Percentiles rank a stretch among this genome's conserved stretches.
Conservation (phyloP, 2,113 vertebrate genomes). For the Malurus cyaneus region DNA sequence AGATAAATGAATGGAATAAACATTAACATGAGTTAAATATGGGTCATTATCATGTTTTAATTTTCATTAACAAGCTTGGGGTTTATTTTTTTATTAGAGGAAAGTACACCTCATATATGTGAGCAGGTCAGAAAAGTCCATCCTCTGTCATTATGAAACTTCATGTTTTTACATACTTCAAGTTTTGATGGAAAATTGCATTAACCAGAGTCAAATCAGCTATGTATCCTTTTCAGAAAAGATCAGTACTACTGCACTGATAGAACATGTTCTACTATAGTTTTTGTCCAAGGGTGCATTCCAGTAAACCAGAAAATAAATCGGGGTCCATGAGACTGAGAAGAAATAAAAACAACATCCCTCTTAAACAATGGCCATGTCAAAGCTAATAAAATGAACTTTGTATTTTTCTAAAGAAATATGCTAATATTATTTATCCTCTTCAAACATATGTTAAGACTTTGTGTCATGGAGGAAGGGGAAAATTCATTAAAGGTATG, state of each 20-base stretch:
- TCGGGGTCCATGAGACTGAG: neutral
- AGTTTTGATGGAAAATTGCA: neutral
- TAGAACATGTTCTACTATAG: neutral
- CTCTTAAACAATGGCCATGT: neutral
- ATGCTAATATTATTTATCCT: neutral
- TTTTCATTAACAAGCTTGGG: neutral
- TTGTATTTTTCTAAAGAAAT: neutral
- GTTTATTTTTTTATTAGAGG: neutral
- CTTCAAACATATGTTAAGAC: neutral
- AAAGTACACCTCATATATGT: neutral
- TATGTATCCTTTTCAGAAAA: neutral
- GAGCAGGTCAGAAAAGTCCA: neutral
- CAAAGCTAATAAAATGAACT: neutral
- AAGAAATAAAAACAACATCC: neutral
- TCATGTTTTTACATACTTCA: neutral
- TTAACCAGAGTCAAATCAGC: neutral
- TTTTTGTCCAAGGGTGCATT: neutral
- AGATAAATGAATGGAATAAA: neutral
- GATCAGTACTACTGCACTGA: neutral
- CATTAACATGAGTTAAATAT: neutral
- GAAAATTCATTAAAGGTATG: neutral
- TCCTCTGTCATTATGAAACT: neutral
- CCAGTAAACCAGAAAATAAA: constrained; percentile 1
- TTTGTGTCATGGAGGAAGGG: neutral
- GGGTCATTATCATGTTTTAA: neutral